Evolutionary conservation across 1,140 invertebrate species (phyloP).

Genomic region (Panagrolaimus sp.): DNA sequence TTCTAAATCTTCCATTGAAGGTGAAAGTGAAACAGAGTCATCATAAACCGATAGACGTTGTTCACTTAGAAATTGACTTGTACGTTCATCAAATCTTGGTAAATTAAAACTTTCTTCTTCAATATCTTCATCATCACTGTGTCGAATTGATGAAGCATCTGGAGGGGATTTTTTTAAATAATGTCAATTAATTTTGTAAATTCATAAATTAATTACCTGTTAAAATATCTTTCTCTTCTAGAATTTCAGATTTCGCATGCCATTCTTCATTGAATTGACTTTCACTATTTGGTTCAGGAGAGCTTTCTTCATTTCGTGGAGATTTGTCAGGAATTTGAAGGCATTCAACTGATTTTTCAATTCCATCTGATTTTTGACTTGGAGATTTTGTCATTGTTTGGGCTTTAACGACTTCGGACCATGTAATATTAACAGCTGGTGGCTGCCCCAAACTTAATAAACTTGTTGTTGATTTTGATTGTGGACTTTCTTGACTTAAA

Average conservation of each 20-base stretch:
- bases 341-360: neutral
- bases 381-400: neutral
- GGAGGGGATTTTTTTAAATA: neutral
- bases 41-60: neutral
- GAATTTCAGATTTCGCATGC: slow-evolving; percentile 13
- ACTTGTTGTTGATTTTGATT: neutral
- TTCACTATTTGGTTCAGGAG: neutral
- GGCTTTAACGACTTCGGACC: neutral
- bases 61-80: slow-evolving; percentile 9
- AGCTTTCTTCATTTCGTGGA: neutral
- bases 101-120: neutral
- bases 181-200: no score
- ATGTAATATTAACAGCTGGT: slow-evolving; percentile 3
- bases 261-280: neutral
- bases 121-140: neutral
- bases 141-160: slow-evolving; percentile 10
- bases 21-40: neutral
- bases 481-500: neutral
- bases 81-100: slow-evolving; percentile 9
- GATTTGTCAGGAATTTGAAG: neutral
- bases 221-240: slow-evolving; percentile 25
- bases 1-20: neutral
- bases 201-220: slow-evolving; percentile 15
- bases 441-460: neutral
- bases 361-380: neutral